phyloP scores from a whole-genome alignment of 2,888 invertebrate genomes.

The Patella pellucida region DNA sequence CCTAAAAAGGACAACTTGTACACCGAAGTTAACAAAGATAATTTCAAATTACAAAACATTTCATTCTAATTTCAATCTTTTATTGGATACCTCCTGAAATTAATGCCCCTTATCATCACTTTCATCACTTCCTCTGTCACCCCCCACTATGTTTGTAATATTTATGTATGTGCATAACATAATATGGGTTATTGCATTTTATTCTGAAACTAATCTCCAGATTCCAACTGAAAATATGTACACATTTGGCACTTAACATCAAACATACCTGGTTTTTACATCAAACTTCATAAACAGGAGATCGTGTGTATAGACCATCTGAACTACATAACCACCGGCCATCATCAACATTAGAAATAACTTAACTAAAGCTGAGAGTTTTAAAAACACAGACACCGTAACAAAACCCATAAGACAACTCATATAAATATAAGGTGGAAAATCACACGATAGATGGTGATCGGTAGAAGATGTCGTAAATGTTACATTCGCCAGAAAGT shows the following conservation, averaged over 20 bases:
- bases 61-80: no score
- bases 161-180: no score
- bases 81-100: no score
- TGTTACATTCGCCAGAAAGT: constrained; percentile 45
- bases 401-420: constrained; percentile 88
- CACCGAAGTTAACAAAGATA: no score
- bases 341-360: constrained; percentile 80
- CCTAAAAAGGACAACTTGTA: no score
- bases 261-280: constrained; percentile 52
- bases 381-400: constrained; percentile 86
- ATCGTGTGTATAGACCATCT: constrained; percentile 85
- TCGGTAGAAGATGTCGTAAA: constrained; percentile 42
- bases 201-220: background rate
- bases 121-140: no score
- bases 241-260: background rate
- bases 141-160: no score
- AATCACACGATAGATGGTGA: constrained; percentile 76
- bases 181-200: no score
- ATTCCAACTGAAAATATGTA: background rate
- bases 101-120: no score
- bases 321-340: constrained; percentile 85
- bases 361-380: constrained; percentile 87
- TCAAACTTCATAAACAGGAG: constrained; percentile 88
- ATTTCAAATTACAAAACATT: no score
- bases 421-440: constrained; percentile 89